Conservation (phyloP, 2,888 invertebrate species). For the Agriopis aurantiaria region DNA sequence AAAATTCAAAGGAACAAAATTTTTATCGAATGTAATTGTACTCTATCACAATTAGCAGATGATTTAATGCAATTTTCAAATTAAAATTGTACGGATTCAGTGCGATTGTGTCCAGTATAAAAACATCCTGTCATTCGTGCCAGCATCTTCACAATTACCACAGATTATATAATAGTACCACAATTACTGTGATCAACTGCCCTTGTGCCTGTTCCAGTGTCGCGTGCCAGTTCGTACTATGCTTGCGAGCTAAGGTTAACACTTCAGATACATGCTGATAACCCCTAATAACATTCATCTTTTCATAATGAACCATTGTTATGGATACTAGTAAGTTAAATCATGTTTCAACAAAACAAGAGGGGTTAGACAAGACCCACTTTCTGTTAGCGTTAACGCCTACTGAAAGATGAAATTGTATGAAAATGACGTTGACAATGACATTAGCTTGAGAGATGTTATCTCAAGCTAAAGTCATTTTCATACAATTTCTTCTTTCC, state of each 20-base stretch:
- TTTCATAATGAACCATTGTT: constrained; percentile 17
- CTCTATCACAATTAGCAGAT: constrained; percentile 2
- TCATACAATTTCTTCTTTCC: too few relatives aligned
- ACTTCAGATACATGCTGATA: constrained; percentile 61
- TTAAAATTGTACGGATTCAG: constrained; percentile 5
- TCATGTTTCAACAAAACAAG: background rate
- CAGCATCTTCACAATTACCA: constrained; percentile 41
- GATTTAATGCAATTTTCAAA: constrained; percentile 22
- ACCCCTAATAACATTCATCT: constrained; percentile 44
- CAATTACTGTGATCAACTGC: constrained; percentile 64
- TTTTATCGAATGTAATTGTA: background rate
- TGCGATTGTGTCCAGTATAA: constrained; percentile 10
- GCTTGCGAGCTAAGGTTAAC: constrained; percentile 51
- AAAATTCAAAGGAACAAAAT: too few relatives aligned
- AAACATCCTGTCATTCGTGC: constrained; percentile 43
- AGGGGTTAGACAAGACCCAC: too few relatives aligned
- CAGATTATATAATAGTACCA: too few relatives aligned
- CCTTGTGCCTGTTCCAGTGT: constrained; percentile 69
- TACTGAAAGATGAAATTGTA: too few relatives aligned
- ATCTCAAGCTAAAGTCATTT: too few relatives aligned
- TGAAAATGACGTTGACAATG: too few relatives aligned
- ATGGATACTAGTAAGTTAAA: background rate
- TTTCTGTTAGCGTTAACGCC: too few relatives aligned
- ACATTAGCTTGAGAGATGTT: too few relatives aligned
- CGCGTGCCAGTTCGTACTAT: constrained; percentile 26